A percentile compares a stretch with the other conserved stretches of the same genome.
Evolutionary conservation across 2,113 vertebrate species (phyloP).

Genomic region (Arizona elegans): DNA sequence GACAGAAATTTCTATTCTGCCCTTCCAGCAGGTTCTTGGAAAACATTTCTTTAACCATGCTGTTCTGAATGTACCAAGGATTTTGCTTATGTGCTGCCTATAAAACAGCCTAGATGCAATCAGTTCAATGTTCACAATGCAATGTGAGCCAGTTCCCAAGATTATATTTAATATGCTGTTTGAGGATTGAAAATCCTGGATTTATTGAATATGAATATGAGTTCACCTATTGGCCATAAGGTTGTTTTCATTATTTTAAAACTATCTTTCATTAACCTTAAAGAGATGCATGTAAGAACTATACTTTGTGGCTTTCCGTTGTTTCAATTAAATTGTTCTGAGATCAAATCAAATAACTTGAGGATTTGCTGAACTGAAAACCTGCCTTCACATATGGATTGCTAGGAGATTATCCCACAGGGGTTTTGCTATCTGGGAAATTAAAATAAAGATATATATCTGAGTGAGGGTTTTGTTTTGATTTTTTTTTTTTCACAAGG

Average conservation of each 20-base stretch:
- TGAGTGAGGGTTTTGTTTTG: constrained; percentile 17
- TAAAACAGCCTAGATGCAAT: accelerated
- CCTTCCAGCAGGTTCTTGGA: not conserved
- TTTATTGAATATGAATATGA: constrained; percentile 40
- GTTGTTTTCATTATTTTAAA: constrained; percentile 55
- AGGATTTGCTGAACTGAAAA: constrained; percentile 56
- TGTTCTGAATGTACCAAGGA: not conserved
- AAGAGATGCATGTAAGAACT: constrained; percentile 32
- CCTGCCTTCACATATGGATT: constrained; percentile 60
- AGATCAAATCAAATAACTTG: constrained; percentile 60
- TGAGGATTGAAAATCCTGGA: not conserved
- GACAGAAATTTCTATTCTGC: not conserved
- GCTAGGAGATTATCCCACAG: constrained; percentile 64
- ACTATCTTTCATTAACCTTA: constrained; percentile 42
- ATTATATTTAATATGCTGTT: not conserved
- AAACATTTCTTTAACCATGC: accelerated
- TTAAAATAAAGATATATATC: constrained; percentile 56
- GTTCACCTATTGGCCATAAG: constrained; percentile 39
- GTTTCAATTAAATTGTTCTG: constrained; percentile 60
- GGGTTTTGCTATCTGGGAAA: constrained; percentile 57
- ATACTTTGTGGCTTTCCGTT: constrained; percentile 36
- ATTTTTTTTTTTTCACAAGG: constrained; percentile 33
- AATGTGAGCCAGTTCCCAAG: not conserved
- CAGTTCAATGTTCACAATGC: not conserved
- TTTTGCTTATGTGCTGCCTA: not conserved